Percentiles rank a stretch among this genome's conserved stretches.
Conservation (phyloP, 2,113 vertebrate species). For the Cinclus mexicanus region DNA sequence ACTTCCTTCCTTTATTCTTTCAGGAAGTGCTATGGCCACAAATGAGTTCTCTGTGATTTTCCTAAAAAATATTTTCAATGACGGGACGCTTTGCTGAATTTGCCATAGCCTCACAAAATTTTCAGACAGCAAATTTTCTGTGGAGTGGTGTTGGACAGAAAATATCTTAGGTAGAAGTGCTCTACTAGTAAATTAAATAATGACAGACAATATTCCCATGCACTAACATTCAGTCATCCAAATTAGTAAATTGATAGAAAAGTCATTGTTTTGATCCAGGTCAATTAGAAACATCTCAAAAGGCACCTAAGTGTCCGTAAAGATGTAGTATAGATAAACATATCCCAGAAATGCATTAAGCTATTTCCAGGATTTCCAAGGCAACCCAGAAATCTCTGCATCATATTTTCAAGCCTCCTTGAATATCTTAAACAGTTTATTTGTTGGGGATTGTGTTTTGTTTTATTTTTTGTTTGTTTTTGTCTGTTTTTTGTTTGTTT, state of each 20-base stretch:
- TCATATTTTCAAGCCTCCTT: neutral
- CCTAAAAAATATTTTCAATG: neutral
- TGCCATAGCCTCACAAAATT: neutral
- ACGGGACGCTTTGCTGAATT: neutral
- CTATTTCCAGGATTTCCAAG: neutral
- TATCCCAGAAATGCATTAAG: neutral
- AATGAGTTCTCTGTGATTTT: neutral
- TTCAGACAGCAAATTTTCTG: neutral
- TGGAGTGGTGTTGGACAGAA: neutral
- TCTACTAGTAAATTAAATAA: neutral
- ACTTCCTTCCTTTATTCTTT: neutral
- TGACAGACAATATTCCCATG: neutral
- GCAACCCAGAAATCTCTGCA: neutral
- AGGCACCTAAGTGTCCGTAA: neutral
- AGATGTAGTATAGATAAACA: neutral
- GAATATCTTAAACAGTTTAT: neutral
- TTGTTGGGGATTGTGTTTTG: neutral
- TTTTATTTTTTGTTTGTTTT: neutral
- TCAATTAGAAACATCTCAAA: neutral
- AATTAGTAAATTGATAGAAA: neutral
- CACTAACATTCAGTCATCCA: neutral
- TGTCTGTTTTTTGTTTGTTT: neutral
- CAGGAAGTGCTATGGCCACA: neutral
- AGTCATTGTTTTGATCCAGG: neutral
- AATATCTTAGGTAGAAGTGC: neutral